Evolutionary conservation across 2,888 invertebrate species (phyloP).

Genomic region (Pherbina coryleti): DNA sequence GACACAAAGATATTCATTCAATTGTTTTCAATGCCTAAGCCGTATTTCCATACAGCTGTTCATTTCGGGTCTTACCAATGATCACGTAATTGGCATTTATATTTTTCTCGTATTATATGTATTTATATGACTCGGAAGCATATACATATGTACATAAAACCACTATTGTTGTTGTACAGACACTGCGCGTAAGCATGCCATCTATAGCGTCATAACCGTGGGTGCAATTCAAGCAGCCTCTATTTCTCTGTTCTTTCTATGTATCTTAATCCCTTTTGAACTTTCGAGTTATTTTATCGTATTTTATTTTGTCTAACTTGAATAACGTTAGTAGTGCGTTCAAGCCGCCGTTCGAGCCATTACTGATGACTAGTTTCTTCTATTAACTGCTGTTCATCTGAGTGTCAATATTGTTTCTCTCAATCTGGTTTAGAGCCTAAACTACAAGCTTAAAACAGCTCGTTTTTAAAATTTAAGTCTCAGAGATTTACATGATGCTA

Average conservation of each 20-base stretch:
- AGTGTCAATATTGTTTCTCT: neutral
- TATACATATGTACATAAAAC: neutral
- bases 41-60: slow-evolving; percentile 4
- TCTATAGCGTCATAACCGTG: slow-evolving; percentile 31
- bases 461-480: neutral
- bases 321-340: neutral
- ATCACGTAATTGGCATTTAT: slow-evolving; percentile 53
- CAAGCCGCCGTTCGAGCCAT: slow-evolving; percentile 31
- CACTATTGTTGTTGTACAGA: neutral
- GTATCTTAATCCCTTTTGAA: neutral
- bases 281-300: neutral
- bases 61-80: slow-evolving; percentile 34
- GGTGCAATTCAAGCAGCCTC: slow-evolving; percentile 30
- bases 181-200: neutral
- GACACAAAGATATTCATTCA: neutral
- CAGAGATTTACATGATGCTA: neutral
- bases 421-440: neutral
- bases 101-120: slow-evolving; percentile 45
- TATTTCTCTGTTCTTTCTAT: neutral
- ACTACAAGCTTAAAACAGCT: neutral
- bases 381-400: neutral
- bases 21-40: neutral
- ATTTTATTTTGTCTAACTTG: neutral
- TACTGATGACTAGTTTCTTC: slow-evolving; percentile 32
- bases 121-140: neutral